phyloP scores from a whole-genome alignment of 53 echinoderm and acorn worm genomes.

The Antedon mediterranea region DNA sequence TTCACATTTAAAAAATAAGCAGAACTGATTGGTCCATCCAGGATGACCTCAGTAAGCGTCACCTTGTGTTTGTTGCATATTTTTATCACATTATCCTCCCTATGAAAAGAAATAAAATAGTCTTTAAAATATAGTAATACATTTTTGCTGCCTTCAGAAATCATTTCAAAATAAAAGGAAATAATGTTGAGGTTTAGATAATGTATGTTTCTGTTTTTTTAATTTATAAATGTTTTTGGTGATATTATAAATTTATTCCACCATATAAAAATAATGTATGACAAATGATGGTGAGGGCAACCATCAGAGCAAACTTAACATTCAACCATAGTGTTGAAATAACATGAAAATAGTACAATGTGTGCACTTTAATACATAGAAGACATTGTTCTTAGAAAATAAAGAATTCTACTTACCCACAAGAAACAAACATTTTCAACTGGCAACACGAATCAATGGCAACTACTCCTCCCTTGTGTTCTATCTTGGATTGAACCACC shows the following conservation, averaged over 20 bases:
- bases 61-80: slow-evolving; percentile 57
- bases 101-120: slow-evolving; percentile 10
- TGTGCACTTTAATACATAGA: too few species aligned
- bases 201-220: too few species aligned
- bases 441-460: slow-evolving; percentile 54
- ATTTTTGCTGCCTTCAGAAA: neutral
- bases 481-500: slow-evolving; percentile 16
- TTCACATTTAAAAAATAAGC: slow-evolving; percentile 56
- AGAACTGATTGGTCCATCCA: slow-evolving; percentile 48
- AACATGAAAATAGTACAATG: too few species aligned
- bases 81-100: slow-evolving; percentile 69
- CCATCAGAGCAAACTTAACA: too few species aligned
- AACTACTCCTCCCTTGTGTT: slow-evolving; percentile 51
- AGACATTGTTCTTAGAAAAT: slow-evolving; percentile 55
- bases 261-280: too few species aligned
- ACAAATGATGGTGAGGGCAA: too few species aligned
- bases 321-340: too few species aligned
- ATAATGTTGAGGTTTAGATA: too few species aligned
- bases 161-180: neutral
- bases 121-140: neutral
- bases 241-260: too few species aligned
- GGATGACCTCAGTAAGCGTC: slow-evolving; percentile 55
- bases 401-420: slow-evolving; percentile 73
- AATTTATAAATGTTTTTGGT: too few species aligned
- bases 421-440: slow-evolving; percentile 50